Evolutionary conservation across 2,888 invertebrate genomes (phyloP).

Genomic region (Podotricha telesiphe): DNA sequence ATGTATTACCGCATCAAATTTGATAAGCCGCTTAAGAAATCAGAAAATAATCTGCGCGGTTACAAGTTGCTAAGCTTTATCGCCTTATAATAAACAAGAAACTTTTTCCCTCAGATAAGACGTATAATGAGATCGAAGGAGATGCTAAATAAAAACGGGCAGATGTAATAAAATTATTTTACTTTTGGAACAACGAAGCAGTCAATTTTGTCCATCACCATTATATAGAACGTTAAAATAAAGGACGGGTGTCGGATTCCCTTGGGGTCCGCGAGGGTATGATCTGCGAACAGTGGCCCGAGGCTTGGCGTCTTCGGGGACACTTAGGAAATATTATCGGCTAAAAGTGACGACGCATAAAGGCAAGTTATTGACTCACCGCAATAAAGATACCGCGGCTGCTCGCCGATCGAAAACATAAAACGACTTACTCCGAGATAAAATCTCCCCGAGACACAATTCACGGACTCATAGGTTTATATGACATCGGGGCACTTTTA

Average conservation of each 20-base stretch:
- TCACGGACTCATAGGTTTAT: conserved; percentile 52
- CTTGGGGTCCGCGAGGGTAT: conserved; percentile 25
- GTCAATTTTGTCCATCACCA: conserved; percentile 9
- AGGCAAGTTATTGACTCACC: conserved; percentile 52
- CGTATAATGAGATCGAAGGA: conserved; percentile 7
- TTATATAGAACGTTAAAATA: conserved; percentile 25
- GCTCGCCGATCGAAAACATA: conserved; percentile 37
- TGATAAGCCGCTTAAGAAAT: conserved; percentile 28
- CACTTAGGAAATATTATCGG: conserved; percentile 44
- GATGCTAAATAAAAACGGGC: not conserved
- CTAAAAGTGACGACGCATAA: conserved; percentile 52
- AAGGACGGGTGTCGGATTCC: conserved; percentile 14
- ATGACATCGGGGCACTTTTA: conserved; percentile 52
- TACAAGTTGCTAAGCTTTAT: conserved; percentile 10
- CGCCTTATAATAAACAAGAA: conserved; percentile 1
- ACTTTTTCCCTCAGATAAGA: not conserved
- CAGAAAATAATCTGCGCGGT: conserved; percentile 12
- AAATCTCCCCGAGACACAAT: conserved; percentile 57
- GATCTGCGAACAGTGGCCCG: conserved; percentile 32
- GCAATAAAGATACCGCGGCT: conserved; percentile 58
- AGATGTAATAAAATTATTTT: conserved; percentile 16
- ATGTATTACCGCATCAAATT: conserved; percentile 28
- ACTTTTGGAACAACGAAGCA: not conserved
- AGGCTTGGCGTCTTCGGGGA: conserved; percentile 29
- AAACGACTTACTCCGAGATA: conserved; percentile 51